Evolutionary conservation across 2,797 vertebrate genomes (phyloP).

Genomic region (Alcedo atthis): DNA sequence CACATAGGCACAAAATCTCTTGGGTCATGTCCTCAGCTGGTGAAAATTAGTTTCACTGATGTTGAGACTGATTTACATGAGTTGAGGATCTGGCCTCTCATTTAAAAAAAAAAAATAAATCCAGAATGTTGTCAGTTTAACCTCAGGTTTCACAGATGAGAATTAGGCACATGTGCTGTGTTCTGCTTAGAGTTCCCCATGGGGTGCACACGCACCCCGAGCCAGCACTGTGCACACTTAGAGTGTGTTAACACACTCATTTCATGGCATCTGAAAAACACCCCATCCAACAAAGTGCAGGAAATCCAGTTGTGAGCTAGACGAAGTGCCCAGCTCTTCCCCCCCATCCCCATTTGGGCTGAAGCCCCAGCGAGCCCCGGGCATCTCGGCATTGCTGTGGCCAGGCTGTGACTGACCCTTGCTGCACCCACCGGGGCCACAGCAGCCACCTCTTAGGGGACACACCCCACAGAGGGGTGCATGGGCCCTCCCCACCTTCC

Average conservation of each 20-base stretch:
- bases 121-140: not conserved
- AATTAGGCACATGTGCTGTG: fast-evolving
- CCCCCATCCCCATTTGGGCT: not conserved
- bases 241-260: too few species aligned
- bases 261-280: fast-evolving
- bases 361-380: fast-evolving
- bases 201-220: fast-evolving
- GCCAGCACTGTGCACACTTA: fast-evolving
- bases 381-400: fast-evolving
- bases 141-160: not conserved
- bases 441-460: fast-evolving
- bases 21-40: slow-evolving; percentile 30
- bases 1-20: not conserved
- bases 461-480: fast-evolving
- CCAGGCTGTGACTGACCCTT: not conserved
- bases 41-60: not conserved
- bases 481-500: not conserved
- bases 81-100: not conserved
- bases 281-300: fast-evolving
- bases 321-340: not conserved
- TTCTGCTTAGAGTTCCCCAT: fast-evolving
- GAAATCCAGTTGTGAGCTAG: fast-evolving
- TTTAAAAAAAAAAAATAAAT: not conserved
- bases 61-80: slow-evolving; percentile 12
- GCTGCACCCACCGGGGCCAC: fast-evolving